phyloP scores from a whole-genome alignment of 2,113 vertebrate species.

The Chunga burmeisteri region DNA sequence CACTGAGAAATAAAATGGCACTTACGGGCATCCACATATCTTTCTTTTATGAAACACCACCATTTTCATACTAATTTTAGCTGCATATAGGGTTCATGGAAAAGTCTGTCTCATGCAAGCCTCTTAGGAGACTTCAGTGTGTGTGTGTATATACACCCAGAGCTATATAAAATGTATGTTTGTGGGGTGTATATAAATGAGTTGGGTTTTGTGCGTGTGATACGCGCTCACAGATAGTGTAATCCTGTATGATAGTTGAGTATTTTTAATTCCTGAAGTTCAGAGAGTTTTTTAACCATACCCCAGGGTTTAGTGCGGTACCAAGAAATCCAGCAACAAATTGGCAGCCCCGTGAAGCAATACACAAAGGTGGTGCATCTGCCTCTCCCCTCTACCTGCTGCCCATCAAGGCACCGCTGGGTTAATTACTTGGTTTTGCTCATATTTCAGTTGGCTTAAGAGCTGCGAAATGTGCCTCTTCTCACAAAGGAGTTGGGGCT shows the following conservation, averaged over 20 bases:
- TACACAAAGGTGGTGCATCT: fast-evolving
- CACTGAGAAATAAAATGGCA: conserved; percentile 85
- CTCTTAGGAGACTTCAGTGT: background rate
- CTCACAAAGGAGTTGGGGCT: background rate
- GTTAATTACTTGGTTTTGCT: background rate
- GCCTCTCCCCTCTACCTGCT: background rate
- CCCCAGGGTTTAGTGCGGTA: background rate
- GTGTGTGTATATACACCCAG: background rate
- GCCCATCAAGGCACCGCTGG: fast-evolving
- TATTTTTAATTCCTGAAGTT: background rate
- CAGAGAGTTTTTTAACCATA: fast-evolving
- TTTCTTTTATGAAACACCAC: conserved; percentile 78
- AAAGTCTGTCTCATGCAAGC: conserved; percentile 46
- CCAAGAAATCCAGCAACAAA: background rate
- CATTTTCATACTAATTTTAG: conserved; percentile 84
- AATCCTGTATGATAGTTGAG: background rate
- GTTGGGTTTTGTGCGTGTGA: fast-evolving
- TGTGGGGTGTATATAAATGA: fast-evolving
- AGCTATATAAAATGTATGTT: background rate
- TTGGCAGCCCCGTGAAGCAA: no score
- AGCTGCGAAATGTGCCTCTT: background rate
- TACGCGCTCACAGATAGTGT: fast-evolving
- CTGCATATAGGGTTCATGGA: conserved; percentile 67
- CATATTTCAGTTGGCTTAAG: background rate
- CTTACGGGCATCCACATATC: conserved; percentile 80